Conservation (phyloP, 2,113 vertebrate genomes). For the Sprattus sprattus region DNA sequence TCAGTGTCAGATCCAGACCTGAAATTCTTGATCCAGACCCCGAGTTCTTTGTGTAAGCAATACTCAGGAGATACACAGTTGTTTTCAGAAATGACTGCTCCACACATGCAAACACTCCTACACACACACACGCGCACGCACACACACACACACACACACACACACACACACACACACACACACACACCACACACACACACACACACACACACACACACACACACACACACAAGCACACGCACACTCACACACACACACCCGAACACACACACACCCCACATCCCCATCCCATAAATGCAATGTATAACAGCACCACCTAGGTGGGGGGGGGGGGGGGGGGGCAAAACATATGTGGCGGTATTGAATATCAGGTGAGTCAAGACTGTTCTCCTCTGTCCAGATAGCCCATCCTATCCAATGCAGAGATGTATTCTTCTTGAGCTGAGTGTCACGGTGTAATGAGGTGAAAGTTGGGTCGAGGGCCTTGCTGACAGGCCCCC, state of each 20-base stretch:
- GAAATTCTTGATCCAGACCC: not conserved
- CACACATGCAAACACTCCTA: not conserved
- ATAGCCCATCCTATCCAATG: no score
- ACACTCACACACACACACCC: no score
- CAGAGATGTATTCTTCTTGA: no score
- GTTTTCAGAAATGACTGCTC: not conserved
- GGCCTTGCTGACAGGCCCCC: not conserved
- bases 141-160: not conserved
- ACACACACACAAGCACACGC: not conserved
- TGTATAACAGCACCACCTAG: no score
- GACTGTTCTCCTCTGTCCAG: no score
- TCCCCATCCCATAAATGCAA: no score
- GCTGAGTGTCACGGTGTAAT: no score
- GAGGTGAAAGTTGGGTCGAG: no score
- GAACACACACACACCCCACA: no score
- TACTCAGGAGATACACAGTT: not conserved
- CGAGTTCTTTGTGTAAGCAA: not conserved
- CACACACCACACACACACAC: not conserved
- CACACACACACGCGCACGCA: conserved; percentile 12
- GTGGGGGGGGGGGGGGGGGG: no score
- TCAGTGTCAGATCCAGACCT: not conserved
- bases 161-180: not conserved
- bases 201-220: not conserved
- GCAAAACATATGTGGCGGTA: no score
- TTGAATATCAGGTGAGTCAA: no score